A percentile compares a stretch with the other conserved stretches of the same genome.
Conservation (phyloP, 1,140 invertebrate genomes). For the Lethrus apterus region DNA sequence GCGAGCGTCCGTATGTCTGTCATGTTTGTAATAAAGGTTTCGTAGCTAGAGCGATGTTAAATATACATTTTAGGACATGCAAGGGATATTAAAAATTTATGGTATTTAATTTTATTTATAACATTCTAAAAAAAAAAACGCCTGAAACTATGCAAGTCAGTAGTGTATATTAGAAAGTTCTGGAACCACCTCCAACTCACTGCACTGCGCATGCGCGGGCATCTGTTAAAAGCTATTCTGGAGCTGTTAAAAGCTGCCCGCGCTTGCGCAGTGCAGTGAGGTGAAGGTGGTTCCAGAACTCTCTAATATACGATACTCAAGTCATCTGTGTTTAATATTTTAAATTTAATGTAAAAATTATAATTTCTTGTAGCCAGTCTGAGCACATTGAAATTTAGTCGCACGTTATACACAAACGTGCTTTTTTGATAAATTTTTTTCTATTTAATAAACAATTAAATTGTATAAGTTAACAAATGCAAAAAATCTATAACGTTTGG, state of each 20-base stretch:
- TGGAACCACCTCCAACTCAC: no score
- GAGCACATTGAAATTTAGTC: no score
- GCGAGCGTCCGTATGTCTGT: constrained; percentile 42
- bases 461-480: no score
- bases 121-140: neutral
- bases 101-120: neutral
- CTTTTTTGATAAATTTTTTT: no score
- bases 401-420: no score
- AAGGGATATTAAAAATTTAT: constrained; percentile 20
- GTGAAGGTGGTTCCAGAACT: no score
- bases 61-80: constrained; percentile 51
- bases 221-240: neutral
- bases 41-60: constrained; percentile 54
- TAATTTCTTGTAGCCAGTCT: no score
- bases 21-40: constrained; percentile 43
- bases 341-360: no score
- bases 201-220: neutral
- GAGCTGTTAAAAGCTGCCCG: constrained; percentile 22
- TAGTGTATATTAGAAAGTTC: neutral
- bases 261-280: constrained; percentile 24
- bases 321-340: constrained; percentile 25
- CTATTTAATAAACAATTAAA: no score
- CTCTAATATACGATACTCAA: constrained; percentile 26
- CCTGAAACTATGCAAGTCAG: neutral
- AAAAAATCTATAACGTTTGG: no score